Conservation (phyloP, 2,888 invertebrate species). For the Nephrotoma flavescens region DNA sequence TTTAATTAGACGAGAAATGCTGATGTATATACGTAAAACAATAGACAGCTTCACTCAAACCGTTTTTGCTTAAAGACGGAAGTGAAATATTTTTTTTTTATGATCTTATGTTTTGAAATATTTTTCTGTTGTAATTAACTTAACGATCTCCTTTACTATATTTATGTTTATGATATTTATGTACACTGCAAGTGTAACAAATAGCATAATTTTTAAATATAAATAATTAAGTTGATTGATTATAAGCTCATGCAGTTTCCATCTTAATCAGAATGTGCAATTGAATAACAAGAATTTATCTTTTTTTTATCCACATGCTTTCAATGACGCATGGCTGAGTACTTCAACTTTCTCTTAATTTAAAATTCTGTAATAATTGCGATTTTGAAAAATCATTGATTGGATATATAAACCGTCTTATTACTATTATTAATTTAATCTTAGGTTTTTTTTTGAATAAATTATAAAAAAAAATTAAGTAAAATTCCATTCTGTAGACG, state of each 20-base stretch:
- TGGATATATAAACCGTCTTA: neutral
- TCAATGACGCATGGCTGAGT: neutral
- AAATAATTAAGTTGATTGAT: neutral
- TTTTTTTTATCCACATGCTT: neutral
- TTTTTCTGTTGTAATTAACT: neutral
- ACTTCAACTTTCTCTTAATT: neutral
- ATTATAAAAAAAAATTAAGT: neutral
- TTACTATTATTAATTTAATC: neutral
- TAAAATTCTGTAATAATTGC: neutral
- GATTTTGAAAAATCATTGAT: neutral
- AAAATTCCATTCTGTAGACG: no score
- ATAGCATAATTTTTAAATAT: neutral
- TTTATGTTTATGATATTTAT: no score
- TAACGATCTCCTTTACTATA: no score
- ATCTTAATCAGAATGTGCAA: neutral
- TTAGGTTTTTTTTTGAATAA: neutral
- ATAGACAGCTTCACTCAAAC: neutral
- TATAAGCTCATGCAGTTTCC: neutral
- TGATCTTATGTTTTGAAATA: neutral
- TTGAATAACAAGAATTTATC: neutral
- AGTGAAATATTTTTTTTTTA: neutral
- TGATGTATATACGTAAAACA: neutral
- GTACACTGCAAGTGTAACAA: neutral
- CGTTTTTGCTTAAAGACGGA: neutral
- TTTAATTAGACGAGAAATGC: neutral